A percentile compares a stretch with the other conserved stretches of the same genome.
phyloP scores from a whole-genome alignment of 2,113 vertebrate species.

The Pristiophorus japonicus region DNA sequence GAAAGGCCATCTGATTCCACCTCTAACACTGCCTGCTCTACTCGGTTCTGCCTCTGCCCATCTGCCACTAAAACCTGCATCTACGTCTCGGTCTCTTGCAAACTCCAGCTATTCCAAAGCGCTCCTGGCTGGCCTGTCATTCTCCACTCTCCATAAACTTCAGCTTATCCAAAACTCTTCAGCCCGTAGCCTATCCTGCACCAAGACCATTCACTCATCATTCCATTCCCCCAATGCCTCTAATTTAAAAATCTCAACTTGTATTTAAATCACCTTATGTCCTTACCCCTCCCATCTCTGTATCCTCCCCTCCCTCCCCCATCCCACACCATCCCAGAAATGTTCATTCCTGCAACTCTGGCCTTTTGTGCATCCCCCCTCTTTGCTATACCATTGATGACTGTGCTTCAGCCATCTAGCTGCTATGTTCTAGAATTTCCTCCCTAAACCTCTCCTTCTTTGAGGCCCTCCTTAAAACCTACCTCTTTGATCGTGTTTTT shows the following conservation, averaged over 20 bases:
- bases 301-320: not conserved
- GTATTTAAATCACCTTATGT: not conserved
- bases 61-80: not conserved
- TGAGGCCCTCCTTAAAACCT: not conserved
- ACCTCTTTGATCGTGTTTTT: not conserved
- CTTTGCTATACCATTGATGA: no score
- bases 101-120: not conserved
- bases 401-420: no score
- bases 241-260: not conserved
- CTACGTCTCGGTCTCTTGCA: not conserved
- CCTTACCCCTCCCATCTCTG: not conserved
- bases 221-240: not conserved
- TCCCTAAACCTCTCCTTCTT: no score
- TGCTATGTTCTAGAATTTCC: no score
- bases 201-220: not conserved
- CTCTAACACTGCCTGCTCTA: not conserved
- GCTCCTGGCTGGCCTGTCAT: not conserved
- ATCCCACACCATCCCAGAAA: no score
- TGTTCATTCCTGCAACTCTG: no score
- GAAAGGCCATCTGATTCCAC: not conserved
- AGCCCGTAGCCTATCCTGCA: not conserved
- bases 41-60: not conserved
- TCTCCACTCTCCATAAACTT: not conserved
- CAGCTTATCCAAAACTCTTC: not conserved
- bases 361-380: no score